These are phyloP conservation scores for Pygocentrus nattereri DNA, from an alignment of 2,797 vertebrate genomes.

Conservation along the genomic window DNA sequence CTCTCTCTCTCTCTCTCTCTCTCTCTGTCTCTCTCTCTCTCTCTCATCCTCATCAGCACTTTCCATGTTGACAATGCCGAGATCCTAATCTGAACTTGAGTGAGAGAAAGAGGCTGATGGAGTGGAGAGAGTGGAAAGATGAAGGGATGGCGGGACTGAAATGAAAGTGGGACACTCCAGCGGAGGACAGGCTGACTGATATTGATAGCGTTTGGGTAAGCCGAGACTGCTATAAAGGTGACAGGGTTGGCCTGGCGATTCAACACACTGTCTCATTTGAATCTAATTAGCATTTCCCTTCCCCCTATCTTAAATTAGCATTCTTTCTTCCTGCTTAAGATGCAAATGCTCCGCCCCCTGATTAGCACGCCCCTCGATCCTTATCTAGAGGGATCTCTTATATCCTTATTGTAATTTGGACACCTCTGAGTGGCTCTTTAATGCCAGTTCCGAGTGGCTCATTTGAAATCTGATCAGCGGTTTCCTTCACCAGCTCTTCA, in stretches of 20 bases:
- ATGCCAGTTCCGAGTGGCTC: not conserved
- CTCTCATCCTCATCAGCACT: not conserved
- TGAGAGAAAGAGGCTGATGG: not conserved
- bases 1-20: slow-evolving; percentile 1
- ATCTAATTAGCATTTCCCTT: not conserved
- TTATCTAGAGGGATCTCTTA: not conserved
- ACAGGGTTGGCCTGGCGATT: too few species aligned
- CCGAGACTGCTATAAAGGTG: not conserved
- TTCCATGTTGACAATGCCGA: not conserved
- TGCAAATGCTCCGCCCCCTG: not conserved
- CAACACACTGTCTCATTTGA: not conserved
- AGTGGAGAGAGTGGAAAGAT: not conserved
- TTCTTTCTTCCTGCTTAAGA: not conserved
- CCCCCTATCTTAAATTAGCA: not conserved
- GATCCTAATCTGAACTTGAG: not conserved
- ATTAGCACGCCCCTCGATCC: not conserved
- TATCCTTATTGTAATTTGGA: not conserved
- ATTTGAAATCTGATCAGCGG: not conserved
- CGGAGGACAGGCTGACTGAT: not conserved
- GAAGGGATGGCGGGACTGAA: not conserved
- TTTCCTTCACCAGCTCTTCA: not conserved
- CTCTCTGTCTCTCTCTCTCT: not conserved
- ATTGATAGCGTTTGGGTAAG: not conserved
- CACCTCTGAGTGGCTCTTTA: not conserved
- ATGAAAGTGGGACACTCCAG: not conserved